Conservation (phyloP, 2,888 invertebrate genomes). For the Bimastos eiseni region DNA sequence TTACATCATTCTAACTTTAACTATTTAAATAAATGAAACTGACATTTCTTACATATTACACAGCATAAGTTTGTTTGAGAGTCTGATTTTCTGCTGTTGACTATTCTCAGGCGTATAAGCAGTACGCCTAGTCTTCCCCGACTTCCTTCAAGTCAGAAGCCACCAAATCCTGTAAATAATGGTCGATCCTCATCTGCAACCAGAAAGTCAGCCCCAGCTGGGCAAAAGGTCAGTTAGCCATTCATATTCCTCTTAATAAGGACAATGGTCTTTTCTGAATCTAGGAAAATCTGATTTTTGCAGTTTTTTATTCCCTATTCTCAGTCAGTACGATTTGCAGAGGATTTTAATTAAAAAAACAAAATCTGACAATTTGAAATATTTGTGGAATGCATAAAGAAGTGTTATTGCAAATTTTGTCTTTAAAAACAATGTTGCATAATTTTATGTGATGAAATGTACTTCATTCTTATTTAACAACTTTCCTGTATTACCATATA, state of each 20-base stretch:
- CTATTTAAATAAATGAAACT: not conserved
- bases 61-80: not conserved
- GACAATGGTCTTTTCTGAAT: not conserved
- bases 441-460: too few relatives aligned
- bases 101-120: not conserved
- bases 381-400: too few relatives aligned
- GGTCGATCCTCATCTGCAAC: conserved; percentile 8
- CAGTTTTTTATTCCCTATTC: not conserved
- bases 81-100: not conserved
- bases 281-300: not conserved
- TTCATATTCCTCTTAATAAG: not conserved
- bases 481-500: too few relatives aligned
- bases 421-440: too few relatives aligned
- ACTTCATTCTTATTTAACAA: too few relatives aligned
- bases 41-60: not conserved
- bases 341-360: not conserved
- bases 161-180: conserved; percentile 6
- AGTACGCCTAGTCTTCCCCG: conserved; percentile 21
- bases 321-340: not conserved
- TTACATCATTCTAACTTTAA: not conserved
- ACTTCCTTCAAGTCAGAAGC: conserved; percentile 17
- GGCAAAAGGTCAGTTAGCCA: not conserved
- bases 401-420: too few relatives aligned
- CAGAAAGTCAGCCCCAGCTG: not conserved
- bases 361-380: too few relatives aligned